Evolutionary conservation across 2,888 invertebrate species (phyloP).

Genomic region (Matsumyia berberina): DNA sequence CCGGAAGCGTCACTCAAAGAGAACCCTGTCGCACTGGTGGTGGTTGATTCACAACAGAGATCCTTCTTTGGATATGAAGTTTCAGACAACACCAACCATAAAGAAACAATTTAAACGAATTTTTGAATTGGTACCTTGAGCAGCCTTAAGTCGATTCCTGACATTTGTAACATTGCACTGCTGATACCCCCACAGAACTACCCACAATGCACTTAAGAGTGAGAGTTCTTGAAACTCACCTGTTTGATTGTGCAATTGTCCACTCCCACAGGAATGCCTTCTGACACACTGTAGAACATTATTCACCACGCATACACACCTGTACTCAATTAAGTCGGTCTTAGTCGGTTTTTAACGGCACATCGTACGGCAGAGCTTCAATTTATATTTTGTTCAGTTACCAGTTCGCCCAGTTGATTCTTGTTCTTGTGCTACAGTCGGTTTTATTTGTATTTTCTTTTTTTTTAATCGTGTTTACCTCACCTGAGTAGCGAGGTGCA

Average conservation of each 20-base stretch:
- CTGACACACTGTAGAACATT: constrained; percentile 51
- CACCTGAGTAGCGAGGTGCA: constrained; percentile 45
- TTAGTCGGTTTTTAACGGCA: constrained; percentile 58
- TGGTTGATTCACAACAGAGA: too few relatives aligned
- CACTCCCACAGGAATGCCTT: constrained; percentile 4
- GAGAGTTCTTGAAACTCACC: neutral
- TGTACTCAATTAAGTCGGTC: constrained; percentile 16
- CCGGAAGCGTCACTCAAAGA: too few relatives aligned
- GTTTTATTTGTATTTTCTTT: constrained; percentile 13
- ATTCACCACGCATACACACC: neutral
- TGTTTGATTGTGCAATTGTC: neutral
- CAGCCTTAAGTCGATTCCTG: too few relatives aligned
- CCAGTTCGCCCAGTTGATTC: constrained; percentile 45
- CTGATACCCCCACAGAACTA: too few relatives aligned
- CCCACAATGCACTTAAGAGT: neutral
- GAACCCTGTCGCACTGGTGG: too few relatives aligned
- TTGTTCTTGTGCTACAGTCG: constrained; percentile 38
- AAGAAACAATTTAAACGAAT: too few relatives aligned
- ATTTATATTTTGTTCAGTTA: constrained; percentile 34
- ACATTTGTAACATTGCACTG: too few relatives aligned
- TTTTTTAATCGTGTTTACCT: constrained; percentile 64
- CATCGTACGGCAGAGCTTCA: constrained; percentile 21
- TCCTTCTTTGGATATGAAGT: too few relatives aligned
- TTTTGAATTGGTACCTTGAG: too few relatives aligned
- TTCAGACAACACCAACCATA: too few relatives aligned